Evolutionary conservation across 2,797 vertebrate species (phyloP), one percentile per base, ranked within the genome.

Genomic region (Hybognathus amarus): DNA sequence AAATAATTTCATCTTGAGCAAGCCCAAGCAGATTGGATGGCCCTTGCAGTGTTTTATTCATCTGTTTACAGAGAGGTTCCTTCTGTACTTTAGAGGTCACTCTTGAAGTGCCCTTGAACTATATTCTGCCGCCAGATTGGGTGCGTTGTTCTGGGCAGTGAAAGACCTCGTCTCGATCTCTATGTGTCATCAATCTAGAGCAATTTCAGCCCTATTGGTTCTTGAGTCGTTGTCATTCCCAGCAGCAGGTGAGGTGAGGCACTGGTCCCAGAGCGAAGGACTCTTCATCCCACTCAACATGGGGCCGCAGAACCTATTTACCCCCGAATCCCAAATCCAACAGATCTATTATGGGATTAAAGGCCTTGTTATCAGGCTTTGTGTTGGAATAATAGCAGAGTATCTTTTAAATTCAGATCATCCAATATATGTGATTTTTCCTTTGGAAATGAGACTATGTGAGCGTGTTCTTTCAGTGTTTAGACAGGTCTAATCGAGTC

Each of bases 271-370:
- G 91, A 90, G 84, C 91, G 87, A 93, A 93, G 92, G 87, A 91
- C 92, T 89, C 93, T 94, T 88, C 82, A 84, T 82, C 87, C 90
- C 88, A 90, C 91, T 91, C 89, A 91, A 92, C 91, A 90, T 90
- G 89, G 86, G 89, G 88, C 87, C 84, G 83, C 85, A 83, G 89
- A 92, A 87, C 83, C 89, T 83, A 92, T 93, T 92, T 91, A 78
- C 78, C 86, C 81, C 77, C 87, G 42, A 18, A 89, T 87, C 90
- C 87, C 61, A 85, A 70, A 66, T 88, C 87, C 90, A 91, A 87
- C 92, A 90, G 90, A 91, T 91, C 90, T 87, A 93, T 94, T 93
- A 92, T 88, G 88, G 91, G 91, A 93, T 94, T 93, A 92, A 87
- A 92, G 90, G 91, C 87, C 88, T 90, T 90, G 88, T 90, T 91